A percentile compares a stretch with the other conserved stretches of the same genome.
Conservation (phyloP, 2,113 vertebrate species). For the Sus scrofa region DNA sequence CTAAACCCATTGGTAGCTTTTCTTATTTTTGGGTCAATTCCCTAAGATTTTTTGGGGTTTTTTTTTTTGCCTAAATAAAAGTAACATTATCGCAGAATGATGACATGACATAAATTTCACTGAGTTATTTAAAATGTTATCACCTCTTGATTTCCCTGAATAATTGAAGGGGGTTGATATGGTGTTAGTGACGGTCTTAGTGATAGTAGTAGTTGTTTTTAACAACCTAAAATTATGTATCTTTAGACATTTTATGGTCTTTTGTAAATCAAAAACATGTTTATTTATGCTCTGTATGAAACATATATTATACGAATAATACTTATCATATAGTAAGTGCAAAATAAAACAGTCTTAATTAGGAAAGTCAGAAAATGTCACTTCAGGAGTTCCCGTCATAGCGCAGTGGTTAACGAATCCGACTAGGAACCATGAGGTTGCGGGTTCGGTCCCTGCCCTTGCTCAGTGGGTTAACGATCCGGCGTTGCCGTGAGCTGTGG, state of each 20-base stretch:
- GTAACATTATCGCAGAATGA: background rate
- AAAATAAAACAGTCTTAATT: constrained; percentile 35
- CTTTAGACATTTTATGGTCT: background rate
- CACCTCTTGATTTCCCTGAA: background rate
- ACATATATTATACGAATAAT: background rate
- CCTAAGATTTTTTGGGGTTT: background rate
- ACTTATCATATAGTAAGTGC: background rate
- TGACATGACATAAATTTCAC: background rate
- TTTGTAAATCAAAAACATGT: background rate
- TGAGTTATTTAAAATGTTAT: background rate
- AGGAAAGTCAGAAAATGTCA: background rate
- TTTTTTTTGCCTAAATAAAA: constrained; percentile 23
- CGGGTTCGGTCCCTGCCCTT: too few species aligned
- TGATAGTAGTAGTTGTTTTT: background rate
- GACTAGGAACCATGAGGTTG: too few species aligned
- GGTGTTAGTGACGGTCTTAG: background rate
- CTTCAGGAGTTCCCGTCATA: too few species aligned
- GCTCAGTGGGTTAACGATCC: too few species aligned
- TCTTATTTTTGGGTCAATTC: background rate
- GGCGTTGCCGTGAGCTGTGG: too few species aligned
- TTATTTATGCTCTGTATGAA: background rate
- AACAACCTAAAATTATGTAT: background rate
- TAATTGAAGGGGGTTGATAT: background rate
- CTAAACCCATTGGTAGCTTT: background rate
- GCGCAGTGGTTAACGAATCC: too few species aligned